phyloP scores from a whole-genome alignment of 2,113 vertebrate genomes.

The Passer domesticus region DNA sequence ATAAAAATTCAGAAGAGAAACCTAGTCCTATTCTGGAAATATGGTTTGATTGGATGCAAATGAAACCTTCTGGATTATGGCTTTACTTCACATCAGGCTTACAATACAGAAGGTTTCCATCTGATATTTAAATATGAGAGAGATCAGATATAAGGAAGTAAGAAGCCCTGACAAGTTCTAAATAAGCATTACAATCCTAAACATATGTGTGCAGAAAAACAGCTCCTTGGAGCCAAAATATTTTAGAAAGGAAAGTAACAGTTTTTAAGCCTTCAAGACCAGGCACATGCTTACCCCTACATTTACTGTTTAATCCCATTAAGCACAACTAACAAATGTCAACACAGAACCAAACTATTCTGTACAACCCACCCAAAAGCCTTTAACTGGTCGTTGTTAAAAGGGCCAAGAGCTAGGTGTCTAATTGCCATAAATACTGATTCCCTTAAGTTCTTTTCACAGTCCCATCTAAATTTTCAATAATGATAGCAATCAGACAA shows the following conservation, averaged over 20 bases:
- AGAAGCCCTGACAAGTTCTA: neutral
- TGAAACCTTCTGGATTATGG: neutral
- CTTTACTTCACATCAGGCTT: neutral
- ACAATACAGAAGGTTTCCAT: neutral
- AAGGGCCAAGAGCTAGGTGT: neutral
- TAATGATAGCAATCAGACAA: slow-evolving; percentile 53
- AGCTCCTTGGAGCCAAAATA: neutral
- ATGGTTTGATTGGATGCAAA: neutral
- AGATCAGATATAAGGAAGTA: neutral
- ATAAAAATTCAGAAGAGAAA: neutral
- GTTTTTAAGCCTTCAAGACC: neutral
- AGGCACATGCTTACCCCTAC: neutral
- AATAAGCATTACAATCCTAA: neutral
- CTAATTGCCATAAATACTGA: neutral
- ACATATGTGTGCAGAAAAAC: neutral
- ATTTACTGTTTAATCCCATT: neutral
- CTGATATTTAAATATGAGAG: neutral
- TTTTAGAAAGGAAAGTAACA: neutral
- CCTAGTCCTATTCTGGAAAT: neutral
- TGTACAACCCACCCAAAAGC: neutral
- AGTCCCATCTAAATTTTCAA: slow-evolving; percentile 27
- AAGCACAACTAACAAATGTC: neutral
- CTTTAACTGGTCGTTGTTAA: neutral
- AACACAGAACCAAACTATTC: neutral
- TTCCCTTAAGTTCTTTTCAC: neutral